phyloP scores from a whole-genome alignment of 2,797 vertebrate genomes.

The Allobates femoralis region DNA sequence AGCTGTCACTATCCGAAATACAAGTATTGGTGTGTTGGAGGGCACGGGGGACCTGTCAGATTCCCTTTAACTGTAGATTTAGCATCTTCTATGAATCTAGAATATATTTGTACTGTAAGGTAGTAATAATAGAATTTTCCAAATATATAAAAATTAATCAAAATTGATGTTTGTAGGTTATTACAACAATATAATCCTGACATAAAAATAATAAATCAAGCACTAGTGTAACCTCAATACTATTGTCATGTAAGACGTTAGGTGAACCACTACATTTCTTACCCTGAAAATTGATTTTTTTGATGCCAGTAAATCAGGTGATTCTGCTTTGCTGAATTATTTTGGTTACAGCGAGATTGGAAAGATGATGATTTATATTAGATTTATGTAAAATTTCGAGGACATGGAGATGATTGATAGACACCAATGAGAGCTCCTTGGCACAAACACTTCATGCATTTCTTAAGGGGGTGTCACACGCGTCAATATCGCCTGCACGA shows the following conservation, averaged over 20 bases:
- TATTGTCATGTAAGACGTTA: not conserved
- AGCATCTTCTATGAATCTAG: no score
- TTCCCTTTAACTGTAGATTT: no score
- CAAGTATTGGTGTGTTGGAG: no score
- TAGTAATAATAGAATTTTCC: not conserved
- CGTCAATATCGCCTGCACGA: no score
- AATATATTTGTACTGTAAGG: not conserved
- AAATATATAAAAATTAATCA: not conserved
- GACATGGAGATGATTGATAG: conserved; percentile 44
- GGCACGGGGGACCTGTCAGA: not conserved
- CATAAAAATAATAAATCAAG: conserved; percentile 23
- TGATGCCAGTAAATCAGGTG: conserved; percentile 23
- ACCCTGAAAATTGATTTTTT: conserved; percentile 26
- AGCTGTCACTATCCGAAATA: not conserved
- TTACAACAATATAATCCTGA: conserved; percentile 4
- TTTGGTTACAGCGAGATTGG: conserved; percentile 17
- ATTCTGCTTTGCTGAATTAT: conserved; percentile 24
- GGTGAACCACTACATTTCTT: not conserved
- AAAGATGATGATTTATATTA: conserved; percentile 25
- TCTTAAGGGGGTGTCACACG: no score
- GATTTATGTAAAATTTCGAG: conserved; percentile 34
- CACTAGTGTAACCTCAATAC: not conserved
- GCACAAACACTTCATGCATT: not conserved
- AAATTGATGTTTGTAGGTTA: not conserved
- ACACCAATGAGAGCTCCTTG: not conserved